A percentile compares a stretch with the other conserved stretches of the same genome.
phyloP scores from a whole-genome alignment of 2,888 invertebrate genomes.

The Liopterus haemorrhoidalis region DNA sequence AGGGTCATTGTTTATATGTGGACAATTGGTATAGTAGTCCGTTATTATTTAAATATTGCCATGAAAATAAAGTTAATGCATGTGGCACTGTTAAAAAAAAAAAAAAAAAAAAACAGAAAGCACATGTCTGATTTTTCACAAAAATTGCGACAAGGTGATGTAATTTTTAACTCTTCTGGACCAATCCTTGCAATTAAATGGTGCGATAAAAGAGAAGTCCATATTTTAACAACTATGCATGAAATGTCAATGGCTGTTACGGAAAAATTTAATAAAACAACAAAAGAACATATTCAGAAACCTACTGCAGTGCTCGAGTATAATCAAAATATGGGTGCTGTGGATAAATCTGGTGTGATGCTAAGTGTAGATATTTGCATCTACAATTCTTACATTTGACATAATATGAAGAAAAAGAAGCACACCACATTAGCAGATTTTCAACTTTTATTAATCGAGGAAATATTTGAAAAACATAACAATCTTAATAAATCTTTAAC shows the following conservation, averaged over 20 bases:
- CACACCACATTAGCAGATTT: no score
- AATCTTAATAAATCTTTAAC: no score
- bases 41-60: slow-evolving; percentile 14
- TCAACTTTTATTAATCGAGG: no score
- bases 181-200: slow-evolving; percentile 25
- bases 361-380: neutral
- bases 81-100: slow-evolving; percentile 24
- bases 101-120: slow-evolving; percentile 22
- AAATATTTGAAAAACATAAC: no score
- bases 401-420: no score
- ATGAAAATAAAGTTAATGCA: slow-evolving; percentile 18
- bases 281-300: slow-evolving; percentile 16
- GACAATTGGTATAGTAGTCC: slow-evolving; percentile 28
- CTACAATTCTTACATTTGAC: no score
- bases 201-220: slow-evolving; percentile 27
- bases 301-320: slow-evolving; percentile 26
- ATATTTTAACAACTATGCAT: slow-evolving; percentile 29
- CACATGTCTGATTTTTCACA: slow-evolving; percentile 14
- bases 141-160: slow-evolving; percentile 20
- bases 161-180: neutral
- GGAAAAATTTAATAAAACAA: slow-evolving; percentile 16
- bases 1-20: slow-evolving; percentile 24
- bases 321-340: slow-evolving; percentile 12
- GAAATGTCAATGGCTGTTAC: slow-evolving; percentile 10
- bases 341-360: neutral